phyloP scores from a whole-genome alignment of 2,888 invertebrate genomes.

The Artemia sinica region DNA sequence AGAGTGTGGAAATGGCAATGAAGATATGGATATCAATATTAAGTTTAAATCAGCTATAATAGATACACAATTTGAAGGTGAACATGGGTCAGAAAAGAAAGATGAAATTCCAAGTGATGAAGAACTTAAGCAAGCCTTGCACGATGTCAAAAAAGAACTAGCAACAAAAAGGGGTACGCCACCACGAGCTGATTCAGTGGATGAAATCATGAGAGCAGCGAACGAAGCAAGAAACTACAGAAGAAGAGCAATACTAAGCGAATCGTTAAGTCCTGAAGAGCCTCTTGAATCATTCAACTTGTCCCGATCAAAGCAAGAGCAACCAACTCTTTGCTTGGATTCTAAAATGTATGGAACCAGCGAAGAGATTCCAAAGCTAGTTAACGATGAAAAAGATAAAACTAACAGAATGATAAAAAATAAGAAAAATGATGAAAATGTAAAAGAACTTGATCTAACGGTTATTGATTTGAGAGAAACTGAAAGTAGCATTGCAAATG shows the following conservation, averaged over 20 bases:
- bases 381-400: too few species aligned
- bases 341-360: too few species aligned
- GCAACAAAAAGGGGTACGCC: neutral
- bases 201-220: neutral
- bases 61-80: slow-evolving; percentile 4
- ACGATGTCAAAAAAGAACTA: slow-evolving; percentile 1
- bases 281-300: neutral
- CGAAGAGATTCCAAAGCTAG: too few species aligned
- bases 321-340: too few species aligned
- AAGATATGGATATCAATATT: neutral
- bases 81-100: neutral
- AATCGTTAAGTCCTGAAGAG: neutral
- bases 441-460: too few species aligned
- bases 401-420: too few species aligned
- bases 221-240: neutral
- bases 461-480: too few species aligned
- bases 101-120: neutral
- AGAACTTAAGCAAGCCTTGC: neutral
- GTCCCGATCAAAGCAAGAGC: too few species aligned
- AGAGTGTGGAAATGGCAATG: too few species aligned
- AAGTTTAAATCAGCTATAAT: neutral
- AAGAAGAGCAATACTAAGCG: neutral
- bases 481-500: too few species aligned
- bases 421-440: too few species aligned
- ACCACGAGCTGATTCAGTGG: slow-evolving; percentile 2